A percentile compares a stretch with the other conserved stretches of the same genome.
These are phyloP conservation scores for Fopius arisanus DNA, from an alignment of 1,140 invertebrate genomes.

Conservation along the genomic window DNA sequence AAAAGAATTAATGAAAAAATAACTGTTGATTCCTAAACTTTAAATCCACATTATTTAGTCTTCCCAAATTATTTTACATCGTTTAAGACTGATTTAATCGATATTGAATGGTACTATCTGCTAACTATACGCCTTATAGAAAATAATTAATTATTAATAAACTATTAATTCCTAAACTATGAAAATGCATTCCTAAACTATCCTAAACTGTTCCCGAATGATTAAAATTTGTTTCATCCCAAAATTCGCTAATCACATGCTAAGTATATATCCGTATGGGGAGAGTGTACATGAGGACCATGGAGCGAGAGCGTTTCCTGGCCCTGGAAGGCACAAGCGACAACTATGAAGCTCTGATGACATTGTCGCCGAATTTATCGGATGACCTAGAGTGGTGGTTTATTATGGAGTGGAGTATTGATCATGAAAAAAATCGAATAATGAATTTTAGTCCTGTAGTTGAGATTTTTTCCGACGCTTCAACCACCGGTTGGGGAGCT, in stretches of 20 bases:
- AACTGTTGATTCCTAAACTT: not conserved
- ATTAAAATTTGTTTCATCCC: not conserved
- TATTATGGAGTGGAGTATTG: too few relatives aligned
- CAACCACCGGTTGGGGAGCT: too few relatives aligned
- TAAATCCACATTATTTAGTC: not conserved
- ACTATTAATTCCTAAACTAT: not conserved
- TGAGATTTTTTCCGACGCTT: too few relatives aligned
- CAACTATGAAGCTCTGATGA: too few relatives aligned
- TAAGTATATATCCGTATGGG: too few relatives aligned
- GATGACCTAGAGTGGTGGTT: too few relatives aligned
- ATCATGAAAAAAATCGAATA: too few relatives aligned
- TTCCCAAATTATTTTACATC: not conserved
- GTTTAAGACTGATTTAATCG: not conserved
- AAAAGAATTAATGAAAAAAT: not conserved
- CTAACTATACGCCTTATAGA: not conserved
- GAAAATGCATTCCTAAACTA: not conserved
- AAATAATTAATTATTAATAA: not conserved
- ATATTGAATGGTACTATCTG: not conserved
- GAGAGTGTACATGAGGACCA: too few relatives aligned
- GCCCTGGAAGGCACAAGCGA: too few relatives aligned
- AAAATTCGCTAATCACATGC: not conserved
- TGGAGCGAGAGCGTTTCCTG: too few relatives aligned
- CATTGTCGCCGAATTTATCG: too few relatives aligned
- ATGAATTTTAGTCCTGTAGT: too few relatives aligned
- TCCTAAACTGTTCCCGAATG: not conserved